These are phyloP conservation scores for Amblyopsis rosae DNA, from an alignment of 2,113 vertebrate genomes.

Conservation along the genomic window DNA sequence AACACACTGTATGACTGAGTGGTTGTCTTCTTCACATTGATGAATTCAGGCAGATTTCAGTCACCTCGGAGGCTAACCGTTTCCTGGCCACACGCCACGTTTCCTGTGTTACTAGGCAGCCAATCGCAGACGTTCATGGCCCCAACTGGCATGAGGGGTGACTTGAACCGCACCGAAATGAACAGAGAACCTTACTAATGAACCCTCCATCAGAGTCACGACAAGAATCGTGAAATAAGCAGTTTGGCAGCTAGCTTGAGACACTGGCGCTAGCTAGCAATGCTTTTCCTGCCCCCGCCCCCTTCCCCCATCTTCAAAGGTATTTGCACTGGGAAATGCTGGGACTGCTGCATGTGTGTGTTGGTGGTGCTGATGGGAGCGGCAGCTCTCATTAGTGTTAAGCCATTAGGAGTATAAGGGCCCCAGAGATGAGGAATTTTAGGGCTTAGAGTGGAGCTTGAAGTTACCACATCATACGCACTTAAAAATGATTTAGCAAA, in stretches of 20 bases:
- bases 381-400: constrained; percentile 69
- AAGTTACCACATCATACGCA: constrained; percentile 51
- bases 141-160: constrained; percentile 52
- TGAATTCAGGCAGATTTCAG: constrained; percentile 36
- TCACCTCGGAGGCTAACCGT: constrained; percentile 39
- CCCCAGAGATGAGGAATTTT: constrained; percentile 47
- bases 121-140: constrained; percentile 52
- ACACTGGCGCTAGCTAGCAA: constrained; percentile 20
- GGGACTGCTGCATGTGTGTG: constrained; percentile 50
- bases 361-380: constrained; percentile 42
- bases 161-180: constrained; percentile 22
- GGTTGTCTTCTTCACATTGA: constrained; percentile 50
- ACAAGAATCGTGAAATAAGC: constrained; percentile 51
- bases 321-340: constrained; percentile 68
- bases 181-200: constrained; percentile 29
- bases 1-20: constrained; percentile 41
- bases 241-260: background rate
- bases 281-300: constrained; percentile 22
- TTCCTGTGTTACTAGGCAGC: constrained; percentile 49
- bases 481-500: constrained; percentile 36
- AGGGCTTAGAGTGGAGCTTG: constrained; percentile 52
- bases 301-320: constrained; percentile 51
- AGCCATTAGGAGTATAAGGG: constrained; percentile 58
- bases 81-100: constrained; percentile 47
- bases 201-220: constrained; percentile 42